These are phyloP conservation scores for Trichopria drosophilae DNA, from an alignment of 2,888 invertebrate genomes.

Conservation along the genomic window DNA sequence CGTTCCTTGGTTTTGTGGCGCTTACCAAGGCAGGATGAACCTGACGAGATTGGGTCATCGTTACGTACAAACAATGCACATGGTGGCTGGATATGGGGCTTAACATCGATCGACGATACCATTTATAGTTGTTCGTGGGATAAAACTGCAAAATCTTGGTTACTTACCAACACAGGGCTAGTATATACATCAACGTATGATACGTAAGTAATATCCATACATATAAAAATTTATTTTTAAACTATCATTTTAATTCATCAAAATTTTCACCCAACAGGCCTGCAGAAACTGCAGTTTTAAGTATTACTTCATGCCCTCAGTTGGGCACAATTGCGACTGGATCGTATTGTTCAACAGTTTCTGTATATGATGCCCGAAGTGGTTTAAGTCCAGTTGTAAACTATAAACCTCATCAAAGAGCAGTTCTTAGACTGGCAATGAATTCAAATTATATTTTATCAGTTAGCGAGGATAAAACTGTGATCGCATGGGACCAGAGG, in stretches of 20 bases:
- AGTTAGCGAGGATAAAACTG: slow-evolving; percentile 64
- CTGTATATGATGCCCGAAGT: slow-evolving; percentile 62
- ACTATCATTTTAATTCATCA: too few species aligned
- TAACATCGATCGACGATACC: slow-evolving; percentile 60
- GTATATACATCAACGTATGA: slow-evolving; percentile 60
- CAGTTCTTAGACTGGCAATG: slow-evolving; percentile 59
- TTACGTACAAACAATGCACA: slow-evolving; percentile 60
- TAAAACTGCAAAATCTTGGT: slow-evolving; percentile 65
- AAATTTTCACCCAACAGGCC: slow-evolving; percentile 49
- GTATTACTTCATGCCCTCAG: slow-evolving; percentile 58
- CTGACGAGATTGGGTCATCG: slow-evolving; percentile 41
- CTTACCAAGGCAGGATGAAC: slow-evolving; percentile 49
- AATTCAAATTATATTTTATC: slow-evolving; percentile 62
- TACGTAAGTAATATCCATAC: slow-evolving; percentile 40
- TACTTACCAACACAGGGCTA: slow-evolving; percentile 57
- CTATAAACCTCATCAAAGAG: slow-evolving; percentile 62
- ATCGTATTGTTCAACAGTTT: slow-evolving; percentile 62
- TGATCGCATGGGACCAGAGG: slow-evolving; percentile 64
- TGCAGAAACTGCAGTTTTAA: slow-evolving; percentile 63
- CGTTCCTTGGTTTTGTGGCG: slow-evolving; percentile 63
- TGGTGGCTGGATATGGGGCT: slow-evolving; percentile 68
- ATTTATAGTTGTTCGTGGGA: slow-evolving; percentile 69
- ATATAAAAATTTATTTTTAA: slow-evolving; percentile 13
- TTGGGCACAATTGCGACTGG: slow-evolving; percentile 62
- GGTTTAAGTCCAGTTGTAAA: slow-evolving; percentile 56